Evolutionary conservation across 2,113 vertebrate species (phyloP), one percentile per base, ranked within the genome.

Genomic region (Ia io): DNA sequence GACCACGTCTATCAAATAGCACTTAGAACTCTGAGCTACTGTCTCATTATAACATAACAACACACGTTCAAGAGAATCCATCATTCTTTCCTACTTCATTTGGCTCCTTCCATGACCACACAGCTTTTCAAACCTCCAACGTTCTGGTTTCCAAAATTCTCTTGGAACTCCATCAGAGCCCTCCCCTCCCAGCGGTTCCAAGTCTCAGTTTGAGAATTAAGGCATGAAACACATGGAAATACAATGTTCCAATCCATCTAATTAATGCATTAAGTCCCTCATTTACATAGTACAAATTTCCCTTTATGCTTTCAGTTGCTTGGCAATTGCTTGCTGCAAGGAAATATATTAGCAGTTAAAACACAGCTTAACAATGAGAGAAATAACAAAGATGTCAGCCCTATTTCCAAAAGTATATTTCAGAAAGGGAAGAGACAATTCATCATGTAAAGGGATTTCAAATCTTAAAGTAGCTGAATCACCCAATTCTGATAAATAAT

Each of bases 201-300:
- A 74, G 77, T 73, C 94, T 86, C 93, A 6, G 96, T 94, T 95
- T 76, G 94, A 97, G 93, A 96, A 96, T 96, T 94, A 97, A 96
- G 93, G 95, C 95, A 96, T 91, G 95, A 96, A 97, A 95, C 96
- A 97, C 95, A 96, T 97, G 95, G 95, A 97, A 97, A 97, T 97
- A 97, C 96, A 97, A 96, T 96, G 96, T 97, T 97, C 96, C 96
- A 96, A 97, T 97, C 96, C 95, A 95, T 91, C 97, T 97, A 97
- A 97, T 97, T 97, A 97, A 97, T 97, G 97, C 97, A 97, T 97
- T 96, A 97, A 96, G 97, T 95, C 95, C 88, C 95, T 97, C 95
- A 97, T 97, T 97, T 97, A 95, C 97, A 97, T 97, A 97, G 95
- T 85, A 96, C 97, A 97, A 96, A 97, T 97, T 97, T 97, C 84